Evolutionary conservation across 1,140 invertebrate genomes (phyloP).

Genomic region (Macrobrachium nipponense): DNA sequence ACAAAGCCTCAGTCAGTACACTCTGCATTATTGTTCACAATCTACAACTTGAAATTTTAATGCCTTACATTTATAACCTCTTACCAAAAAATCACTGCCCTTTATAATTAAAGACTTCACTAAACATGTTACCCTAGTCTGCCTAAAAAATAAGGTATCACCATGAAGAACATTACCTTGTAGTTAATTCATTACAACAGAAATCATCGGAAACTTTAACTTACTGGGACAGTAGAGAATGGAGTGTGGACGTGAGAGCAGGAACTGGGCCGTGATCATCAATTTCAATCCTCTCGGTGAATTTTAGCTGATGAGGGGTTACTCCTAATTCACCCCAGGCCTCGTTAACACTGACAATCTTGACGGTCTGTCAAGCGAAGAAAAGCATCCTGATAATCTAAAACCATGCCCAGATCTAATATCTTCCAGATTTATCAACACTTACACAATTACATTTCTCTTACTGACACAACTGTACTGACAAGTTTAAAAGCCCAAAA

Average conservation of each 20-base stretch:
- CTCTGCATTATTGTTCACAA: no score
- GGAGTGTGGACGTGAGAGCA: conserved; percentile 83
- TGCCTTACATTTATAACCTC: conserved; percentile 1
- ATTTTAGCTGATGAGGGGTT: conserved; percentile 82
- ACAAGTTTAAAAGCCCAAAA: no score
- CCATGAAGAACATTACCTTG: background rate
- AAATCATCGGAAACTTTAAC: conserved; percentile 22
- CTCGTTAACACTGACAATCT: conserved; percentile 89
- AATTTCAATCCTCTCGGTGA: conserved; percentile 89
- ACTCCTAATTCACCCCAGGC: conserved; percentile 91
- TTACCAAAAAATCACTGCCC: conserved; percentile 8
- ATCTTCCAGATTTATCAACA: no score
- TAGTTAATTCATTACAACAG: background rate
- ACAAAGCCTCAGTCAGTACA: no score
- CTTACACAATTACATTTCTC: no score
- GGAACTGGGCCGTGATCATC: conserved; percentile 82
- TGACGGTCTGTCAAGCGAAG: conserved; percentile 73
- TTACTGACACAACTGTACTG: no score
- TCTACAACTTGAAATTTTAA: no score
- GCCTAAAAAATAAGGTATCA: no score
- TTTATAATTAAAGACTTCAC: conserved; percentile 13
- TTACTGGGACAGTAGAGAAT: conserved; percentile 80
- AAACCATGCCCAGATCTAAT: no score
- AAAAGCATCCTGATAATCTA: background rate
- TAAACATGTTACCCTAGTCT: no score